Evolutionary conservation across 53 echinoderm and acorn worm species (phyloP).

Genomic region (Crossaster papposus): DNA sequence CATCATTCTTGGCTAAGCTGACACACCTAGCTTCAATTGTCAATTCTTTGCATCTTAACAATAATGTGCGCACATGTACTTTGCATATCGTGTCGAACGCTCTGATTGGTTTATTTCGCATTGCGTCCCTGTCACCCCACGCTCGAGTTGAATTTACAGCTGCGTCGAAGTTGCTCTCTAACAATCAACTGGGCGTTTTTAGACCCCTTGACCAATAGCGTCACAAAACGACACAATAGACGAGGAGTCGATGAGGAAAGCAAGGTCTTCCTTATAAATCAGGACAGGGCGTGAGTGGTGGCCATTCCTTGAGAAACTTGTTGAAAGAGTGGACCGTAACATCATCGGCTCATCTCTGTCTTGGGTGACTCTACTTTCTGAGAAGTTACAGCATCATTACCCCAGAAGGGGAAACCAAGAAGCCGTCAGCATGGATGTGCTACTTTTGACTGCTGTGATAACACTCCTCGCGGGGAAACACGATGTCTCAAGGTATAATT

Average conservation of each 20-base stretch:
- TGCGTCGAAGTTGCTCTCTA: background rate
- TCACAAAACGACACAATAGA: background rate
- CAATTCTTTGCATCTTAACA: background rate
- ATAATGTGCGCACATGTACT: background rate
- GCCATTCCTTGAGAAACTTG: background rate
- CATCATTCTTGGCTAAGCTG: background rate
- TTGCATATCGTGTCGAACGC: background rate
- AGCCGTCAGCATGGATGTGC: background rate
- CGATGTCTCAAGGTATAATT: conserved; percentile 21
- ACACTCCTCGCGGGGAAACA: conserved; percentile 1
- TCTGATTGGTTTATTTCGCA: background rate
- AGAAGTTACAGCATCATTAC: background rate
- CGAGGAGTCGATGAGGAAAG: too few relatives aligned
- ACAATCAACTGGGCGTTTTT: background rate
- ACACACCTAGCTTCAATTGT: background rate
- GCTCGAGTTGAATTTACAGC: background rate
- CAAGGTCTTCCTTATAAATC: background rate
- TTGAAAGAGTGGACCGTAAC: background rate
- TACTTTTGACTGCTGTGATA: background rate
- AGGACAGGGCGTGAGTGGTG: background rate
- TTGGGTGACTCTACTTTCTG: background rate
- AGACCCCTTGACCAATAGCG: conserved; percentile 5
- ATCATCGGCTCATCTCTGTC: background rate
- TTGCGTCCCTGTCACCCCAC: background rate
- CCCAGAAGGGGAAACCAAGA: background rate